Evolutionary conservation across 2,888 invertebrate species (phyloP).

Genomic region (Phaedon cochleariae): DNA sequence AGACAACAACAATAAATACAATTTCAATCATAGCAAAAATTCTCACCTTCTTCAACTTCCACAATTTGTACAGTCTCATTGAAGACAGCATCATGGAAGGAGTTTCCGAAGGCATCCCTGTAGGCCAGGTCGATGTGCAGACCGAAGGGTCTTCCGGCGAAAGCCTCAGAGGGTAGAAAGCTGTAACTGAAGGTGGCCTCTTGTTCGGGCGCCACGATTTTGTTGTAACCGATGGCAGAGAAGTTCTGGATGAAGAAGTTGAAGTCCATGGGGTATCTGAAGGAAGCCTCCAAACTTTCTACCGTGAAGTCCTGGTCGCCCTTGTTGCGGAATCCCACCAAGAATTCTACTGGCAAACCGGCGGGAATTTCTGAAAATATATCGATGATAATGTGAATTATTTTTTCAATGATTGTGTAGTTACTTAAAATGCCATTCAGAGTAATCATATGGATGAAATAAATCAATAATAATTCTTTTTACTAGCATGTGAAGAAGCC

Average conservation of each 20-base stretch:
- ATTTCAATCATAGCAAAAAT: neutral
- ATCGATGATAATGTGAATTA: too few relatives aligned
- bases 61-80: constrained; percentile 97
- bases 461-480: too few relatives aligned
- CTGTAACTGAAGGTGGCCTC: constrained; percentile 96
- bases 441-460: too few relatives aligned
- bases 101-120: constrained; percentile 76
- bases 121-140: constrained; percentile 92
- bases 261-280: constrained; percentile 99
- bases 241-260: constrained; percentile 99
- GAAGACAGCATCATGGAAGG: constrained; percentile 89
- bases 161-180: constrained; percentile 95
- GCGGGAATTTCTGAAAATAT: constrained; percentile 84
- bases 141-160: constrained; percentile 96
- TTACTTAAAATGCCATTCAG: too few relatives aligned
- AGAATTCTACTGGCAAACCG: constrained; percentile 90
- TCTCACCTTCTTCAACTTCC: constrained; percentile 86
- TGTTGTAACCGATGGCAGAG: constrained; percentile 87
- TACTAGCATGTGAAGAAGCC: too few relatives aligned
- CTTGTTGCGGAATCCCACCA: constrained; percentile 96
- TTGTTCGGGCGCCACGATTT: constrained; percentile 86
- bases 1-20: too few relatives aligned
- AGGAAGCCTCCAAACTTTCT: constrained; percentile 95
- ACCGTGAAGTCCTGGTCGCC: constrained; percentile 90
- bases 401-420: too few relatives aligned